phyloP scores from a whole-genome alignment of 1,140 invertebrate species.

The Planococcus citri region DNA sequence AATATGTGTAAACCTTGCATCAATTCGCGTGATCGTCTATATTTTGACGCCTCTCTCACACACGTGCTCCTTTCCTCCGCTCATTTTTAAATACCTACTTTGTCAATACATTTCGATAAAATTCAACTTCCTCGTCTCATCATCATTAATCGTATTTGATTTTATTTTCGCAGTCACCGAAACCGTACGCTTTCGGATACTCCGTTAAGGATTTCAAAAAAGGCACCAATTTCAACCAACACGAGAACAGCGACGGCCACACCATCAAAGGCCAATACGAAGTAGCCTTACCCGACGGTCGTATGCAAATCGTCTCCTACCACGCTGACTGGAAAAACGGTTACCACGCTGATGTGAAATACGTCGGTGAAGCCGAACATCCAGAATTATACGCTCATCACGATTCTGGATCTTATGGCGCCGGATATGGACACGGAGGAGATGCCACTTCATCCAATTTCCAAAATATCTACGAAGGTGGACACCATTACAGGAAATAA shows the following conservation, averaged over 20 bases:
- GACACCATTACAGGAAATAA: conserved; percentile 25
- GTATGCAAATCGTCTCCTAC: conserved; percentile 58
- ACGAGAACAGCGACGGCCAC: conserved; percentile 58
- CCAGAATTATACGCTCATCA: conserved; percentile 38
- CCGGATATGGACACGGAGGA: conserved; percentile 15
- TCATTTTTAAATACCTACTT: too few relatives aligned
- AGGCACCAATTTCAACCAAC: conserved; percentile 56
- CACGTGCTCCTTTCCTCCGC: too few relatives aligned
- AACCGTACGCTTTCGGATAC: conserved; percentile 63
- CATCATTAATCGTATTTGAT: conserved; percentile 7
- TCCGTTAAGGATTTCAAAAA: conserved; percentile 57
- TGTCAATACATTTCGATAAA: too few relatives aligned
- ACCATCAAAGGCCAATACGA: conserved; percentile 56
- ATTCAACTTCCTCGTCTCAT: too few relatives aligned
- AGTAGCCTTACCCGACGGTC: conserved; percentile 57
- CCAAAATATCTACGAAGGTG: conserved; percentile 24
- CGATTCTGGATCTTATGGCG: conserved; percentile 21
- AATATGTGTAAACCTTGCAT: too few relatives aligned
- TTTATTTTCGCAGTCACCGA: conserved; percentile 48
- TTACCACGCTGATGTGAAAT: conserved; percentile 65
- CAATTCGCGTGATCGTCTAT: too few relatives aligned
- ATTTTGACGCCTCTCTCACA: too few relatives aligned
- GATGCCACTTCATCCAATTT: conserved; percentile 29
- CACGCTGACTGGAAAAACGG: conserved; percentile 64
- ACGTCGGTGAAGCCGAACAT: conserved; percentile 54